These are phyloP conservation scores for Anabacerthia variegaticeps DNA, from an alignment of 2,797 vertebrate genomes.

Conservation along the genomic window DNA sequence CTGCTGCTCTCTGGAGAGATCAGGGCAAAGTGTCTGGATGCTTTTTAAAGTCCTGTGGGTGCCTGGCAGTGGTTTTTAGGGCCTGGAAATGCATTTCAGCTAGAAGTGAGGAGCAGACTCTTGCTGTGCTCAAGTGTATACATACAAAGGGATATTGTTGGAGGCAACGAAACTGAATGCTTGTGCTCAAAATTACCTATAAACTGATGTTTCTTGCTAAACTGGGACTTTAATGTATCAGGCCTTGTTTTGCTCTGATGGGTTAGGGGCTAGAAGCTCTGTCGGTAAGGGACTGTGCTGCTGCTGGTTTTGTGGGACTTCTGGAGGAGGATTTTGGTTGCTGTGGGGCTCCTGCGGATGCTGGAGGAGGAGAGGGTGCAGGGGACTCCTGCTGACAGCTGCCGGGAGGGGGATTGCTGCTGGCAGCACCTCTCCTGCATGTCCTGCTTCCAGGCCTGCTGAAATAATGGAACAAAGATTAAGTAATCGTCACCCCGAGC, in stretches of 20 bases:
- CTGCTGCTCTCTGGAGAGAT: not conserved
- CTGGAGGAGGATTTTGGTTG: fast-evolving
- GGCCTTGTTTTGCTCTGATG: not conserved
- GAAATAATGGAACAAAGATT: constrained; percentile 62
- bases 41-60: not conserved
- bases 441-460: constrained; percentile 1
- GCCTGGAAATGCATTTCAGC: not conserved
- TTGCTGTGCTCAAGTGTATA: not conserved
- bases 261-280: not conserved
- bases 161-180: not conserved
- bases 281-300: not conserved
- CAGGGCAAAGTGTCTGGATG: not conserved
- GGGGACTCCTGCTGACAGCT: not conserved
- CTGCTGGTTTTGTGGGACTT: fast-evolving
- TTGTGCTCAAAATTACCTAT: not conserved
- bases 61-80: not conserved
- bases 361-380: not conserved
- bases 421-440: not conserved
- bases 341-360: not conserved
- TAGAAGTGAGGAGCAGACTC: not conserved
- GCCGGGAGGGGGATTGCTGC: not conserved
- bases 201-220: not conserved
- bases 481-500: not conserved
- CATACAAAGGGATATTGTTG: not conserved
- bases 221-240: not conserved